A percentile compares a stretch with the other conserved stretches of the same genome.
Evolutionary conservation across 2,113 vertebrate species (phyloP).

Genomic region (Heliornis fulica): DNA sequence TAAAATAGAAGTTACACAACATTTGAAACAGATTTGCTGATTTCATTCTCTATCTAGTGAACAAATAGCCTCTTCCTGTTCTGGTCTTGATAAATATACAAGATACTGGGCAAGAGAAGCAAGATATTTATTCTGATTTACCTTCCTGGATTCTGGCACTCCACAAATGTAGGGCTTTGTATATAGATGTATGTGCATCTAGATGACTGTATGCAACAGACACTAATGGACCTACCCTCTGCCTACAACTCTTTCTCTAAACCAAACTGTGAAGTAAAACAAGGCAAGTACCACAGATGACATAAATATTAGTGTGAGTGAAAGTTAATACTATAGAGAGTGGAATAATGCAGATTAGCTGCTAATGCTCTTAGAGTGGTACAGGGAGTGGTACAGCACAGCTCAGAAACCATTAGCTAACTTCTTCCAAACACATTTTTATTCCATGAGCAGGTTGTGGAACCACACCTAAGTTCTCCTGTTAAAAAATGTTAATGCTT

Average conservation of each 20-base stretch:
- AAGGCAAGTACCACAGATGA: neutral
- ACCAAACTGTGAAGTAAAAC: neutral
- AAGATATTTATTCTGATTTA: neutral
- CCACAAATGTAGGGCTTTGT: neutral
- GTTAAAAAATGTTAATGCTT: neutral
- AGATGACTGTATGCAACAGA: neutral
- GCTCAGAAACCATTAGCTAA: neutral
- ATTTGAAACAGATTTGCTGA: neutral
- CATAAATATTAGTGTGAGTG: neutral
- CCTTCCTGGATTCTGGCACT: neutral
- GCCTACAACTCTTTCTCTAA: neutral
- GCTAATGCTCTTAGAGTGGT: neutral
- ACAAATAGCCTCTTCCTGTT: neutral
- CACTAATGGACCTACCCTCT: neutral
- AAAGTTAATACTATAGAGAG: neutral
- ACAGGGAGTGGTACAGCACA: neutral
- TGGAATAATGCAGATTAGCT: neutral
- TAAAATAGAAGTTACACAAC: neutral
- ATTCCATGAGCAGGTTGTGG: neutral
- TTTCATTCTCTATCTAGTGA: neutral
- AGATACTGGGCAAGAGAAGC: neutral
- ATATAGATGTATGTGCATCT: neutral
- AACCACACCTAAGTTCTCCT: neutral
- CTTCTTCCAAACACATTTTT: constrained; percentile 16
- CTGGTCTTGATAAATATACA: neutral